Base-by-base conservation (phyloP, 2,797 vertebrate genomes). In the Limosa lapponica region DNA sequence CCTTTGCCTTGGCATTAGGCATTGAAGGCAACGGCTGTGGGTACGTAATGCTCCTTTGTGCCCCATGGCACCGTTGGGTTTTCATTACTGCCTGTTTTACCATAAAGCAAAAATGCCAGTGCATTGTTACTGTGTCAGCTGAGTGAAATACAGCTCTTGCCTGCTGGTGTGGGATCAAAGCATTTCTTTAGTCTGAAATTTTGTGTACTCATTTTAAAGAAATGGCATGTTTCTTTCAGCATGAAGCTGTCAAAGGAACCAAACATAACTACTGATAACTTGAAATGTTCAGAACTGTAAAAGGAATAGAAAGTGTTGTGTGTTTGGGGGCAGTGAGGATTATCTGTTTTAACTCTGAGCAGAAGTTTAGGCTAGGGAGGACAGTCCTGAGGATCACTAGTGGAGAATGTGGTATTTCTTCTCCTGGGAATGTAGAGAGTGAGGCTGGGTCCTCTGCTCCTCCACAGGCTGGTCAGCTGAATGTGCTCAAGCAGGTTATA, bases 81-180 rank as follows among this genome's bases (percentile, higher is more conserved):
- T 92, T 72, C 85, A 37, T 57, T 90, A 46, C 70, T 77, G 64
- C 70, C 61, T 73, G 7, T 24, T 89, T 61, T 36, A 69, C 70
- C 44, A 9, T 36, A 32, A 44, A 72, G 84, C 61, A 85, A 70
- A 87, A 96, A 81, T 83, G 73, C 72, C 58, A 61, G 70, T n/a
- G 48, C 36, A 7, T 91, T 83, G 65, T 67, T 65, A 16, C 65
- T 54, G 43, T 87, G 95, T 82, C 86, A 83, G 80, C 13, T 69
- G 62, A 57, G 82, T 87, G 95, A 96, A 87, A 74, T 81, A 13
- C 6, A 91, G 82, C 52, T 93, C 52, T 61, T 78, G 90, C 74
- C 78, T 90, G 90, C 85, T 92, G 51, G 55, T 89, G 64, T 71
- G 43, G 61, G 54, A 93, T 81, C 72, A 80, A 61, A 87, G 82